A percentile compares a stretch with the other conserved stretches of the same genome.
Evolutionary conservation across 2,888 invertebrate species (phyloP).

Genomic region (Eristalis arbustorum): DNA sequence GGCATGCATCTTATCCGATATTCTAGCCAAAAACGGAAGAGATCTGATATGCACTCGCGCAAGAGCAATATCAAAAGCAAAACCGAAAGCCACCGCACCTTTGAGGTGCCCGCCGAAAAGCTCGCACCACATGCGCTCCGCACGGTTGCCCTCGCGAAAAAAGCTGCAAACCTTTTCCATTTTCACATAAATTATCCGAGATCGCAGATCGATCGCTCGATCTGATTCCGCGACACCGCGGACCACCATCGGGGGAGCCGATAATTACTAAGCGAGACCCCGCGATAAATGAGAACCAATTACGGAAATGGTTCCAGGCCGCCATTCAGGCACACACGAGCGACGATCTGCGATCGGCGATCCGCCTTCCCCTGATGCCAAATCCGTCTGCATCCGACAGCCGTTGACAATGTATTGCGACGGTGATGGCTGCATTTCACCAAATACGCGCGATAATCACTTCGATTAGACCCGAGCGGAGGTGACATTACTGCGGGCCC

Average conservation of each 20-base stretch:
- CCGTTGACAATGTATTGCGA: constrained; percentile 65
- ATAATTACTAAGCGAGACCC: constrained; percentile 52
- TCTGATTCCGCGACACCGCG: constrained; percentile 15
- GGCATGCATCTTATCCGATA: constrained; percentile 47
- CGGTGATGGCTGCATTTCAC: constrained; percentile 67
- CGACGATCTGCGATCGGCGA: constrained; percentile 52
- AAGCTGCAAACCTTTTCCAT: constrained; percentile 18
- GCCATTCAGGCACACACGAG: constrained; percentile 32
- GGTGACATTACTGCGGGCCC: constrained; percentile 43
- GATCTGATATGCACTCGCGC: constrained; percentile 31
- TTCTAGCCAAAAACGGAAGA: constrained; percentile 34
- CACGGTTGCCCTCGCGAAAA: not conserved
- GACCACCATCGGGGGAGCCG: constrained; percentile 47
- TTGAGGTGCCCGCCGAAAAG: constrained; percentile 14
- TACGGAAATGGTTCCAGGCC: constrained; percentile 56
- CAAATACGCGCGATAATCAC: constrained; percentile 70
- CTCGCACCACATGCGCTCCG: not conserved
- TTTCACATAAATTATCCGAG: constrained; percentile 48
- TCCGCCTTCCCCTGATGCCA: constrained; percentile 29
- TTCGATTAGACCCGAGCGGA: constrained; percentile 58
- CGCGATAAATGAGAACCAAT: constrained; percentile 59
- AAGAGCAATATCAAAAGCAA: not conserved
- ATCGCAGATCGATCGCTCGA: constrained; percentile 33
- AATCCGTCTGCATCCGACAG: constrained; percentile 54
- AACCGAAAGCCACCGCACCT: constrained; percentile 29